Base-by-base conservation (phyloP, 1,140 invertebrate genomes). In the Eulimnadia texana region DNA sequence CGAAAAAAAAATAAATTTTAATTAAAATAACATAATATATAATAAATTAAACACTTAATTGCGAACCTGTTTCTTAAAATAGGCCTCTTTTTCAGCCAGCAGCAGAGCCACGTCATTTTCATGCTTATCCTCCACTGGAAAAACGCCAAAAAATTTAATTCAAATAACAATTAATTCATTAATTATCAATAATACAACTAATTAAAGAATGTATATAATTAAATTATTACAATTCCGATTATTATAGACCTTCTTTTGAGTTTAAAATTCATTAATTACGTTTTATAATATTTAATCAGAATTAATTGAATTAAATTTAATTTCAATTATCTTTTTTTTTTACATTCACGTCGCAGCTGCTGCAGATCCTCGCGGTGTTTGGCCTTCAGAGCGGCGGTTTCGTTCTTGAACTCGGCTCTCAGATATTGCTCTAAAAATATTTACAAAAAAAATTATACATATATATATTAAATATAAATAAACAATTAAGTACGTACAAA, bases 81-180 rank as follows among this genome's bases (percentile, higher is more conserved):
- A 33, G 25, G n/a, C 22, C 29, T 57, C 55, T 27, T 57, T 57
- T 33, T 57, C 55, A 27, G 55, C 55, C n/a, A 57, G 55, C n/a
- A 33, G 16, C 27, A 27, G n/a, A 10, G 55, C 33, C 55, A 57
- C 11, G 25, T 57, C 55, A 3, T 57, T 28, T 27, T 33, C 20
- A 3, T 29, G 33, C 28, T 57, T 57, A 20, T 57, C 55, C 20
- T 29, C 33, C 27, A 13, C 55, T 57, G 28, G n/a, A 27, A 20
- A 28, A 57, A 57, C 11, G n/a, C 22, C 1, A 9, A 1, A 27
- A 29, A 3, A 33, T 19, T 9, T 20, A 28, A 33, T 29, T 20
- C 27, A 9, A 13, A 33, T 23, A n/a, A 55, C 22, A 22, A 16
- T 20, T n/a, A 51, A 22, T 51, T n/a, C 6, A 3, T 3, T 6